Conservation (phyloP, 2,888 invertebrate genomes). For the Smittia aterrima region DNA sequence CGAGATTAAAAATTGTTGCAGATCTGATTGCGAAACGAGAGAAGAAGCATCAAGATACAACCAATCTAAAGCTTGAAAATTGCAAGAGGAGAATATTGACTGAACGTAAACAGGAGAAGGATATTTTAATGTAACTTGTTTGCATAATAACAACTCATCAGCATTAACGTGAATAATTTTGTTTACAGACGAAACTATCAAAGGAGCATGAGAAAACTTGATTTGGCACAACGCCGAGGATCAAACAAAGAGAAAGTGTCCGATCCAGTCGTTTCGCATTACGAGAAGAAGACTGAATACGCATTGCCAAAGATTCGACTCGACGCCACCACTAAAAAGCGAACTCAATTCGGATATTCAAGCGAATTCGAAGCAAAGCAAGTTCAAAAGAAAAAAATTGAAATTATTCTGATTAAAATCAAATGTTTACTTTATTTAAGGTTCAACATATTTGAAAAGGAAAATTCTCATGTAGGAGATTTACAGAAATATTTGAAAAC, state of each 20-base stretch:
- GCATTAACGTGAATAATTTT: background rate
- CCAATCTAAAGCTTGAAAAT: constrained; percentile 56
- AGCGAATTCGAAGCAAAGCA: constrained; percentile 47
- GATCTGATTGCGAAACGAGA: constrained; percentile 61
- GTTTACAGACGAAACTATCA: constrained; percentile 47
- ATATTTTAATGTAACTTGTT: constrained; percentile 32
- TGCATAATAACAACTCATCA: background rate
- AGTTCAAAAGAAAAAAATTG: background rate
- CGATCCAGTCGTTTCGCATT: constrained; percentile 56
- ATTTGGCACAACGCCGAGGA: constrained; percentile 51
- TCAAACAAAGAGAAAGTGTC: constrained; percentile 52
- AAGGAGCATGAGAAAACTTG: constrained; percentile 57
- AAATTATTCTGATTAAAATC: background rate
- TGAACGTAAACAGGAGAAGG: constrained; percentile 29
- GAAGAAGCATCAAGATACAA: constrained; percentile 56
- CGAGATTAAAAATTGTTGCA: constrained; percentile 59
- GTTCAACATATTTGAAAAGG: constrained; percentile 26
- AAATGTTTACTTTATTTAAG: background rate
- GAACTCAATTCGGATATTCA: constrained; percentile 53
- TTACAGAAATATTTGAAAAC: constrained; percentile 27
- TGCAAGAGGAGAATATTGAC: constrained; percentile 54
- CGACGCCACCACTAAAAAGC: constrained; percentile 64
- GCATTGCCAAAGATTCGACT: constrained; percentile 64
- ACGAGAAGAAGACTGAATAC: constrained; percentile 61
- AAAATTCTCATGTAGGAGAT: constrained; percentile 12